These are phyloP conservation scores for Calosoma granatense DNA, from an alignment of 1,140 invertebrate species.

Conservation along the genomic window DNA sequence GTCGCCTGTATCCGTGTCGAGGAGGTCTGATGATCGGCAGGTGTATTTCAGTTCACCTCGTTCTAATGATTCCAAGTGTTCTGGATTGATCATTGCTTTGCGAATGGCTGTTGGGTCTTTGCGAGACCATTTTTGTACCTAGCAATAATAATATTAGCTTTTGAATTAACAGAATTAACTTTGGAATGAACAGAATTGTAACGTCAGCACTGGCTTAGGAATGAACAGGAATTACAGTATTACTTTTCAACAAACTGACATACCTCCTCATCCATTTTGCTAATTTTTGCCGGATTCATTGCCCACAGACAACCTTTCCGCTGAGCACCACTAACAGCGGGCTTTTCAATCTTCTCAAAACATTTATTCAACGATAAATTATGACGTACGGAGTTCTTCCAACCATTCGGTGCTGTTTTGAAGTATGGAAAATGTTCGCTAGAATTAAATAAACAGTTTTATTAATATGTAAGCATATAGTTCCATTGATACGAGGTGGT, in stretches of 20 bases:
- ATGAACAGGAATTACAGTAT: neutral
- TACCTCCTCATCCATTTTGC: slow-evolving; percentile 97
- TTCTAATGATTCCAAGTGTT: slow-evolving; percentile 69
- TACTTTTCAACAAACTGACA: neutral
- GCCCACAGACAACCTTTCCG: slow-evolving; percentile 91
- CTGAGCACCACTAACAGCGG: slow-evolving; percentile 67
- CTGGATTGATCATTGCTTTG: slow-evolving; percentile 83
- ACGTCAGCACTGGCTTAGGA: neutral
- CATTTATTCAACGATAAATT: slow-evolving; percentile 95
- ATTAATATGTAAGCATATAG: neutral
- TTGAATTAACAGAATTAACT: too few species aligned
- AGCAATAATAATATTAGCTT: too few species aligned
- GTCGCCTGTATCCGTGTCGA: slow-evolving; percentile 33
- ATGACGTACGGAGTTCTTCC: slow-evolving; percentile 96
- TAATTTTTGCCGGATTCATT: slow-evolving; percentile 86
- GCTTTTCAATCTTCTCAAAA: slow-evolving; percentile 95
- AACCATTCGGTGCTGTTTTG: slow-evolving; percentile 92
- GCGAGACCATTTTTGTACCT: slow-evolving; percentile 76
- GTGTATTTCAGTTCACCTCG: slow-evolving; percentile 73
- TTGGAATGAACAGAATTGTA: neutral
- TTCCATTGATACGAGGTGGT: neutral
- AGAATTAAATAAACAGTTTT: neutral
- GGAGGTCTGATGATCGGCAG: slow-evolving; percentile 26
- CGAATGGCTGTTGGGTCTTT: slow-evolving; percentile 82
- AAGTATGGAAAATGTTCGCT: slow-evolving; percentile 97